Conservation (phyloP, 1,140 invertebrate genomes). For the Drosophila baimaii region DNA sequence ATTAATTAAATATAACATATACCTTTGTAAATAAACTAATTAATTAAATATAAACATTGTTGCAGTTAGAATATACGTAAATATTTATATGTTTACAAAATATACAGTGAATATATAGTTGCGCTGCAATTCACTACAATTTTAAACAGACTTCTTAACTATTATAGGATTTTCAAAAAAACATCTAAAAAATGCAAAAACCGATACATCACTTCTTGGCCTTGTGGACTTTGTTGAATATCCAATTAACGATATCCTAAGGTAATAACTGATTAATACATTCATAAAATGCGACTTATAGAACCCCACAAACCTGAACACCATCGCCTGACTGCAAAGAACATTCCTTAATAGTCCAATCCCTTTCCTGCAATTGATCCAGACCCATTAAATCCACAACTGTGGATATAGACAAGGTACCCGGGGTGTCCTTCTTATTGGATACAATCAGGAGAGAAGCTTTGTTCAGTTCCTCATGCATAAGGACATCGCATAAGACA, state of each 20-base stretch:
- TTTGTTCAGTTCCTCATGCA: conserved; percentile 95
- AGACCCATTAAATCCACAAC: conserved; percentile 57
- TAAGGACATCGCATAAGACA: conserved; percentile 95
- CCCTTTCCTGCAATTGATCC: conserved; percentile 34
- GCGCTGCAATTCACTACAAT: conserved; percentile 10
- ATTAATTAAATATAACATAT: too few relatives aligned
- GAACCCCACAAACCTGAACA: conserved; percentile 33
- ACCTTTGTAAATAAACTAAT: too few relatives aligned
- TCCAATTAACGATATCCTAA: conserved; percentile 45
- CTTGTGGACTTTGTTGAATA: conserved; percentile 6
- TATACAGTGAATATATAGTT: background rate
- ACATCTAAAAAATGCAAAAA: conserved; percentile 15
- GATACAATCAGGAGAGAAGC: conserved; percentile 86
- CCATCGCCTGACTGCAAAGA: conserved; percentile 41
- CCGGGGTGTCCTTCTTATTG: conserved; percentile 54
- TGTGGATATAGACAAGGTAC: conserved; percentile 37
- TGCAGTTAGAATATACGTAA: background rate
- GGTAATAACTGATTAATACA: background rate
- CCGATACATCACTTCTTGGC: background rate
- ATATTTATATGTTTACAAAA: background rate
- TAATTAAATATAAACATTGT: background rate
- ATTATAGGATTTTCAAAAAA: background rate
- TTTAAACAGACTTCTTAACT: conserved; percentile 2
- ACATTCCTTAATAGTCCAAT: conserved; percentile 57
- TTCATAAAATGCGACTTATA: too few relatives aligned